Base-by-base conservation (phyloP, 2,113 vertebrate species). In the Tachycineta bicolor region DNA sequence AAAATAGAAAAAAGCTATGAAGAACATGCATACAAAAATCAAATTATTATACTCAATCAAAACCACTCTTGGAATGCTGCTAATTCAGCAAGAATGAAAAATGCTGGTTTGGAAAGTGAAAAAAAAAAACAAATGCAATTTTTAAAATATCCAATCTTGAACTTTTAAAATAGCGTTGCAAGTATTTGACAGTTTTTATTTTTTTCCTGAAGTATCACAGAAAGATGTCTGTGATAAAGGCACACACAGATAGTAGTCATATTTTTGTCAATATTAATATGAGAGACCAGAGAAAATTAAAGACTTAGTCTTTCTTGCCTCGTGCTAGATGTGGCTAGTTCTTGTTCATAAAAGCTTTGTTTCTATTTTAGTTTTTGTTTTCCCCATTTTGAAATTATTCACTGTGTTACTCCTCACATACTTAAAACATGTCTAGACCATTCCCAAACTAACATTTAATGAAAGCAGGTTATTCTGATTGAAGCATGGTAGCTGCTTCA, bases 391-490 rank as follows among this genome's bases (percentile, higher is more conserved):
- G 41, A 71, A 92, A 89, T 92, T 88, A 81, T 82, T 96, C 80
- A 59, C 53, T 56, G 10, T 68, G 29, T 10, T 85, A 41, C 29
- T 93, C 59, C 29, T 89, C 43, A 47, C 46, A 59, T n/a, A 44
- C 9, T 43, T 86, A 56, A 75, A 89, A 52, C 24, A 31, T 29
- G 28, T 34, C 76, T 82, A 76, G 55, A 62, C 68, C 79, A 49
- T 65, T 90, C 83, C 74, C 76, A 87, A 64, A 75, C 49, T 22
- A 75, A 16, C 41, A 64, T 55, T 95, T 92, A 89, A 93, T 95
- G 63, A 90, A 96, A 89, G 64, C 52, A 94, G 46, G 62, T 95
- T 95, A 93, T 94, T 95, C 94, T 93, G 70, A 91, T 29, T 91
- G 92, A 96, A 95, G 83, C 60, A 63, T 41, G 50, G 68, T 59